Base-by-base conservation (phyloP, 2,888 invertebrate species). In the Tenthredo distinguenda region DNA sequence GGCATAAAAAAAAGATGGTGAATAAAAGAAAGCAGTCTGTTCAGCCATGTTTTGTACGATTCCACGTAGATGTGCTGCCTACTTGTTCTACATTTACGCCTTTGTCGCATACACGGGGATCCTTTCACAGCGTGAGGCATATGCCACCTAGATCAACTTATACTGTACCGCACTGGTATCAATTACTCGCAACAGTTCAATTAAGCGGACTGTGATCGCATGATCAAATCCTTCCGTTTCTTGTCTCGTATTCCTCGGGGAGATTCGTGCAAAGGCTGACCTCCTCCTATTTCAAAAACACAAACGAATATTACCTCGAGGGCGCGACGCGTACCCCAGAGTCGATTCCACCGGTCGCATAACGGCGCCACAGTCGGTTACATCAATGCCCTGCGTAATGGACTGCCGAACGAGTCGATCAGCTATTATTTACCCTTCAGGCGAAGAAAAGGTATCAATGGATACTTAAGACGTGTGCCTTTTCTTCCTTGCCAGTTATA, bases 181-280 rank as follows among this genome's bases (percentile, higher is more conserved):
- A 74, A 74, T 74, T 74, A 40, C 72, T 43, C 37, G 47, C 47
- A 55, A 55, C 55, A 55, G 40, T 74, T 74, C 40, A 74, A 74
- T 74, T 74, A 74, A n/a, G 18, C 55, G 55, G 2, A 55, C 55
- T 55, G 55, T n/a, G 55, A 55, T 55, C 55, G 55, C 2, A 55
- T 7, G 55, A 55, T 55, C n/a, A 55, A 55, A 55, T 55, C 55
- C 55, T 55, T 55, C 50, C 50, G n/a, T 7, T 50, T n/a, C 18
- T 50, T 50, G n/a, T 50, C 50, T 10, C 12, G 10, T 50, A 50
- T n/a, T 50, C n/a, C 50, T 50, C n/a, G 0, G 18, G 6, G n/a
- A 18, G 10, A 18, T 50, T 50, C 7, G 50, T 50, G 0, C n/a
- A n/a, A 55, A 55, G 7, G n/a, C 62, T 62, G 62, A 21, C 62